phyloP scores from a whole-genome alignment of 2,113 vertebrate species.

The Riparia riparia region DNA sequence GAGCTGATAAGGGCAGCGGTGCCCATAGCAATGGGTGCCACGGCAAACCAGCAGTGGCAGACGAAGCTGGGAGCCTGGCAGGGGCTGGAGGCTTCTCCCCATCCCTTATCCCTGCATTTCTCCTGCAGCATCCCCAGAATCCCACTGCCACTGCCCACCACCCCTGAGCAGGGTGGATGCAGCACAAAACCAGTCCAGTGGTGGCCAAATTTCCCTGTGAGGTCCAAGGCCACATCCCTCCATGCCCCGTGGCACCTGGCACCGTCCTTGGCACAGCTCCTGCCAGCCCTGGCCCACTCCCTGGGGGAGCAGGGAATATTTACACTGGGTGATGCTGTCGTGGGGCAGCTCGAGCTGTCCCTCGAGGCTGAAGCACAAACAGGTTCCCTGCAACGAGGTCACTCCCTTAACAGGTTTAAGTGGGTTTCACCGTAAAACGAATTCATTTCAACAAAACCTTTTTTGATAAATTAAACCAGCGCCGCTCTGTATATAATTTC shows the following conservation, averaged over 20 bases:
- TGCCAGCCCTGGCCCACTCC: fast-evolving
- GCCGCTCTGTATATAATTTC: slow-evolving; percentile 57
- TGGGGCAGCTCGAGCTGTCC: background rate
- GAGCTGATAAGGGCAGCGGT: background rate
- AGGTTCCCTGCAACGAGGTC: background rate
- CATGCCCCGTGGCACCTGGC: background rate
- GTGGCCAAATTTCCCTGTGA: fast-evolving
- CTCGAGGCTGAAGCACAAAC: background rate
- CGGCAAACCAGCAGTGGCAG: fast-evolving
- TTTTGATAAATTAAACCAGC: slow-evolving; percentile 63
- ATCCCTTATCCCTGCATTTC: fast-evolving
- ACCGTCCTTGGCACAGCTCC: background rate
- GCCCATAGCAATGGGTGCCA: fast-evolving
- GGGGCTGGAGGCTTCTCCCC: background rate
- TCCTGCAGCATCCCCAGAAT: background rate
- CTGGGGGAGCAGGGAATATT: background rate
- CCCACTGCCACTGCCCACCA: background rate
- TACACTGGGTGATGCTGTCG: background rate
- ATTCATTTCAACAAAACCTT: slow-evolving; percentile 57
- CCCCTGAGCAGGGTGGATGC: fast-evolving
- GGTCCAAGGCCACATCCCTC: fast-evolving
- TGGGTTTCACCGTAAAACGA: slow-evolving; percentile 42
- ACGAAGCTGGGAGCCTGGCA: background rate
- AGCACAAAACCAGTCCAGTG: fast-evolving
- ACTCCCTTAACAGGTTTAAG: slow-evolving; percentile 19